Base-by-base conservation (phyloP, 2,113 vertebrate species). In the Gasterosteus nipponicus region DNA sequence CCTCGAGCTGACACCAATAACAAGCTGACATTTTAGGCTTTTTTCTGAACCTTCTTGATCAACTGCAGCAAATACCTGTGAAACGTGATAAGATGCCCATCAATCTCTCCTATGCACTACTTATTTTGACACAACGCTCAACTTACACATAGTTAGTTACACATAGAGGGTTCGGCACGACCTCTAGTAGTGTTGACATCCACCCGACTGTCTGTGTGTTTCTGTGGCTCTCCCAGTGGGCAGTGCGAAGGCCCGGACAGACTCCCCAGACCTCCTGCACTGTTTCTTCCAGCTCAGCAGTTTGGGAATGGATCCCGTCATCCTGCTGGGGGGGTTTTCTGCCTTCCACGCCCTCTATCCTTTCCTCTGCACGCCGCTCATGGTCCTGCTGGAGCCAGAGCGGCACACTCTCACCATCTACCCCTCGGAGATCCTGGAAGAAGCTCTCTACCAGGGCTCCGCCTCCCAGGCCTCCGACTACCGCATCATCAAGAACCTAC, bases 251-350 rank as follows among this genome's bases (percentile, higher is more conserved):
- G 87, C 90, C 62, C 73, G 73, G 39, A 76, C 70, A 2, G 82
- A 91, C 71, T 87, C 88, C 35, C 86, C 89, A 58, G 86, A 87
- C 31, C 85, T 93, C 19, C 90, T 93, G 76, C 89, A 81, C 33
- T 92, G 92, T 74, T 93, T 92, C 69, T 92, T 91, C 64, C 91
- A 92, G 85, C 87, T 93, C 65, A 93, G 90, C 49, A 76, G 38
- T 57, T 84, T 93, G n/a, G 92, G 92, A 60, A 93, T 93, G 90
- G 91, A 93, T 75, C 92, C 92, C 4, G 87, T 93, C 42, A 91
- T 93, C 78, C 68, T 94, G 41, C 87, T 86, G 44, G 92, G 89
- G 1, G 91, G 91, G 3, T 91, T 87, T 33, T 80, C 88, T 2
- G 79, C 90, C 35, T 93, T 93, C 75, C 33, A 75, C 41, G 41